These are phyloP conservation scores for Zaprionus vittiger DNA, from an alignment of 1,140 invertebrate species.

Conservation along the genomic window DNA sequence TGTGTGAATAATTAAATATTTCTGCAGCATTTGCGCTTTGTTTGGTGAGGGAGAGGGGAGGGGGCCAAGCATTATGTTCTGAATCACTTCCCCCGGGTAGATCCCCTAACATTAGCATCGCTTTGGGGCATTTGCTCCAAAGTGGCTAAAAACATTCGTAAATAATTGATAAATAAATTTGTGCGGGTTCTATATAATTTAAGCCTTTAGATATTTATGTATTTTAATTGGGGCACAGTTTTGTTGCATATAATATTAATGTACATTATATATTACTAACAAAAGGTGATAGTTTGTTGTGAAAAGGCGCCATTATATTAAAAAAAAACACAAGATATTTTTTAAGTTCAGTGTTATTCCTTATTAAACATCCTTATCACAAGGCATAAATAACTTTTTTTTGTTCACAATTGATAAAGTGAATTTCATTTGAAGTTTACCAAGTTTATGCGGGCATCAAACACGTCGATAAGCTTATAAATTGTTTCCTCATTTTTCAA, in stretches of 20 bases:
- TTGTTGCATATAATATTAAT: background rate
- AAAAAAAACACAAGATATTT: too few species aligned
- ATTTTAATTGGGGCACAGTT: background rate
- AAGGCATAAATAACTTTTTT: background rate
- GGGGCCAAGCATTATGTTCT: background rate
- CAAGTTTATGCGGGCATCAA: background rate
- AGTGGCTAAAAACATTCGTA: constrained; percentile 7
- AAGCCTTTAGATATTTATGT: background rate
- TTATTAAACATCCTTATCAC: too few species aligned
- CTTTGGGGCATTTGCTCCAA: background rate
- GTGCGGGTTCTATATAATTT: background rate
- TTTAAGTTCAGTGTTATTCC: too few species aligned
- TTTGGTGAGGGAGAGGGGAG: background rate
- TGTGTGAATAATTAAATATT: constrained; percentile 73
- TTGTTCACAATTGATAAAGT: background rate
- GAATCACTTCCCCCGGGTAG: background rate
- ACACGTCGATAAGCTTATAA: constrained; percentile 16
- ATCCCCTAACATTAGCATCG: background rate
- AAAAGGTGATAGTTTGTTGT: too few species aligned
- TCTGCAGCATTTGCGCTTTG: constrained; percentile 69
- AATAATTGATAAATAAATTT: constrained; percentile 13
- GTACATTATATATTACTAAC: too few species aligned
- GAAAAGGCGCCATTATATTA: too few species aligned
- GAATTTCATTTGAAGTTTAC: constrained; percentile 1
- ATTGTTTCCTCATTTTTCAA: constrained; percentile 28